Base-by-base conservation (phyloP, 2,888 invertebrate species). In the Hoplodrina blanda region DNA sequence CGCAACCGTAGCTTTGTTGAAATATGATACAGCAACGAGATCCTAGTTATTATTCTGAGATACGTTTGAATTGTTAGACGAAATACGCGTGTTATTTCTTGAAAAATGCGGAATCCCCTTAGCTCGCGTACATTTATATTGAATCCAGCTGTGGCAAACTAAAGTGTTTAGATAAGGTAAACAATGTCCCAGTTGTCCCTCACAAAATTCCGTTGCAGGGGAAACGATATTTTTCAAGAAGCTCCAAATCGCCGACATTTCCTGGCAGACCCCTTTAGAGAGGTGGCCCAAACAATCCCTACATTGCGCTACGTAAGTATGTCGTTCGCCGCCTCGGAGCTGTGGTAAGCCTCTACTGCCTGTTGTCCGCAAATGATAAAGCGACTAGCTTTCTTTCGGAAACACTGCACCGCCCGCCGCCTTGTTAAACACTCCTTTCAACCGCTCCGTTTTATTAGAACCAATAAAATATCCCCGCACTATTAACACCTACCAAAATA, bases 331-430 rank as follows among this genome's bases (percentile, higher is more conserved):
- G 86, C 84, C 76, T 85, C 84, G 87, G 84, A 91, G 90, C 91
- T 86, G 86, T 87, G 75, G 88, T 93, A 93, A 94, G 92, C 91
- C 89, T 88, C 82, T 81, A 87, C 87, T 87, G 89, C 88, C 89
- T 90, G 90, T 92, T 94, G 95, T 92, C 91, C 94, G 87, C 91
- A 87, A 91, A 91, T 91, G 95, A 95, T 92, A 95, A 95, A 95
- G 91, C 88, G 91, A 89, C 88, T 87, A 89, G 91, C 90, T 90
- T 90, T 91, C 87, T 89, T 89, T 86, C 80, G 81, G 85, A 88
- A 88, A 89, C 85, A 89, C 85, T 87, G 77, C 82, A 85, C 71
- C 82, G n/a, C 50, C 49, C 71, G 81, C 78, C 77, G 78, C 78
- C 82, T 78, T 86, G 85, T 87, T 82, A 87, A 88, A 88, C 84